phyloP scores from a whole-genome alignment of 2,113 vertebrate genomes.

The Hippocampus comes region DNA sequence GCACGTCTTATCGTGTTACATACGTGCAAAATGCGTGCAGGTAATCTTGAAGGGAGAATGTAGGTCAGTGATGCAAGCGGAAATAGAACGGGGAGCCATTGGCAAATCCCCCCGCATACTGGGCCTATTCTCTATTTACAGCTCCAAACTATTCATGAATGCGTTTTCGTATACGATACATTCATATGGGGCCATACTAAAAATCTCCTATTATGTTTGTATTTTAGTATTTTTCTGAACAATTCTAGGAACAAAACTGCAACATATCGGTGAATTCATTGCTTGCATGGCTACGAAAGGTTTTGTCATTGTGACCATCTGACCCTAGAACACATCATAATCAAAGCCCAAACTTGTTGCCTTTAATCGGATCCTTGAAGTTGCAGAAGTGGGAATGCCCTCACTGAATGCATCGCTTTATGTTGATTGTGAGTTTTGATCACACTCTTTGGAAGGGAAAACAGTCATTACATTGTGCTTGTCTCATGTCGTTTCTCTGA shows the following conservation, averaged over 20 bases:
- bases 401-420: background rate
- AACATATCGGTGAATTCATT: background rate
- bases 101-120: background rate
- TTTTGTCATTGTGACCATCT: background rate
- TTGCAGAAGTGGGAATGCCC: constrained; percentile 8
- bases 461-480: constrained; percentile 7
- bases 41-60: constrained; percentile 30
- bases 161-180: background rate
- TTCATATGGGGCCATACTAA: no score
- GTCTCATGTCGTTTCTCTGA: constrained; percentile 13
- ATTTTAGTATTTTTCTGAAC: background rate
- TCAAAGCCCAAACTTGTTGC: background rate
- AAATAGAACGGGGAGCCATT: background rate
- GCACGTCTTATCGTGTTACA: constrained; percentile 41
- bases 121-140: constrained; percentile 2
- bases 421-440: constrained; percentile 10
- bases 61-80: constrained; percentile 40
- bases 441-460: constrained; percentile 8
- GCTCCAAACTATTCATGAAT: background rate
- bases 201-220: no score
- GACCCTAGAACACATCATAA: background rate
- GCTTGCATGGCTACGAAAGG: background rate
- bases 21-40: constrained; percentile 2
- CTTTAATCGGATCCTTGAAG: background rate
- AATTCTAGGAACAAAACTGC: background rate